These are phyloP conservation scores for Apostichopus parvimensis DNA, from an alignment of 35 echinoderm and acorn worm species.

Conservation along the genomic window DNA sequence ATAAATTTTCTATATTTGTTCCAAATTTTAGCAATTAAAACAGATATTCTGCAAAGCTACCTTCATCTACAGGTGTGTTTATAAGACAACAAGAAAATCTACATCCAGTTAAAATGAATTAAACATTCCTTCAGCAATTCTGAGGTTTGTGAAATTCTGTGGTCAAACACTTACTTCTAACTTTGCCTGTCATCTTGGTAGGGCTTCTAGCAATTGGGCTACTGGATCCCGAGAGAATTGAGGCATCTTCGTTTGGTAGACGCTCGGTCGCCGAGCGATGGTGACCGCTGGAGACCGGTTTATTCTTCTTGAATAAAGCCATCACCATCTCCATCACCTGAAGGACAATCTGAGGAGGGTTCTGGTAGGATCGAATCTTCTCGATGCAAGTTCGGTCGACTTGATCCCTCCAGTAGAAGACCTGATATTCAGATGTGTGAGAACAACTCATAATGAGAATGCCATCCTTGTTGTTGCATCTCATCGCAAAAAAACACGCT, in stretches of 20 bases:
- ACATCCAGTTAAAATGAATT: neutral
- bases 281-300: slow-evolving; percentile 64
- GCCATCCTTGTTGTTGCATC: too few relatives aligned
- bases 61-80: too few relatives aligned
- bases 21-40: too few relatives aligned
- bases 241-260: slow-evolving; percentile 79
- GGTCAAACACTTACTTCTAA: slow-evolving; percentile 61
- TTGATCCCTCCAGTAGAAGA: slow-evolving; percentile 81
- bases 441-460: neutral
- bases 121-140: neutral
- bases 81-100: neutral
- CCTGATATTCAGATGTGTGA: slow-evolving; percentile 37
- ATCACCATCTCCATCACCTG: slow-evolving; percentile 99
- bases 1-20: too few relatives aligned
- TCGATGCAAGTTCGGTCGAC: slow-evolving; percentile 94
- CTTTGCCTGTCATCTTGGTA: slow-evolving; percentile 50
- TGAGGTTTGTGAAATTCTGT: neutral
- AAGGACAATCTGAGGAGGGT: slow-evolving; percentile 89
- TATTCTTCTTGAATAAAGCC: slow-evolving; percentile 91
- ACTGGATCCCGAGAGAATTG: slow-evolving; percentile 73
- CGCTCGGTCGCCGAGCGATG: slow-evolving; percentile 4
- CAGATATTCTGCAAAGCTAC: too few relatives aligned
- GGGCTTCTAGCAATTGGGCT: slow-evolving; percentile 70
- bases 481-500: too few relatives aligned
- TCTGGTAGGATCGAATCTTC: slow-evolving; percentile 81